Evolutionary conservation across 2,797 vertebrate species (phyloP).

Genomic region (Antennarius maculatus): DNA sequence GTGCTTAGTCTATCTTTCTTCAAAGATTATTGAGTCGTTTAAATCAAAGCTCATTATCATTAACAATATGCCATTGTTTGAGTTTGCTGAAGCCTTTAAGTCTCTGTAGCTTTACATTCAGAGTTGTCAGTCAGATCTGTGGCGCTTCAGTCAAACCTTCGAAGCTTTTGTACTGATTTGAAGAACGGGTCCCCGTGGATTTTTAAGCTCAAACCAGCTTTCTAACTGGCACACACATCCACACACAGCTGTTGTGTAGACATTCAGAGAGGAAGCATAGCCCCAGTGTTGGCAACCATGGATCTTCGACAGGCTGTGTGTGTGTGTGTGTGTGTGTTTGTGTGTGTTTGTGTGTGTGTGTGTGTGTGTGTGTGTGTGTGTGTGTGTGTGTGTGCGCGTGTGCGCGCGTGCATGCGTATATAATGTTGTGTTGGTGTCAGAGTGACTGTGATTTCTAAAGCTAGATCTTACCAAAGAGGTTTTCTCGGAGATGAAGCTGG

Average conservation of each 20-base stretch:
- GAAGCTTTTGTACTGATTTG: constrained; percentile 49
- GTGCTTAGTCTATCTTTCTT: constrained; percentile 3
- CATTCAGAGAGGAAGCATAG: constrained; percentile 67
- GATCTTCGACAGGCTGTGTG: constrained; percentile 43
- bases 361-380: background rate
- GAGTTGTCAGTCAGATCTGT: constrained; percentile 55
- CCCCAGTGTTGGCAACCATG: constrained; percentile 50
- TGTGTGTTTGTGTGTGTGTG: too few relatives aligned
- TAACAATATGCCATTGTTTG: constrained; percentile 19
- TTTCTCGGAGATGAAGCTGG: constrained; percentile 22
- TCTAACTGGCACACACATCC: background rate
- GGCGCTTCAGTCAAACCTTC: constrained; percentile 44
- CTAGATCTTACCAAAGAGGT: constrained; percentile 40
- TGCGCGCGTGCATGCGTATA: too few relatives aligned
- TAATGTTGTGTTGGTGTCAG: constrained; percentile 19
- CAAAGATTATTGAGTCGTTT: constrained; percentile 12
- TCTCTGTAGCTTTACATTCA: constrained; percentile 46
- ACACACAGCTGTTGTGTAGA: constrained; percentile 71
- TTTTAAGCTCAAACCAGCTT: constrained; percentile 41
- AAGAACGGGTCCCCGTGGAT: constrained; percentile 28
- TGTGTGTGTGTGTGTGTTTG: background rate
- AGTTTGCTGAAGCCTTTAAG: constrained; percentile 46
- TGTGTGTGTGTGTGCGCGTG: constrained; percentile 16
- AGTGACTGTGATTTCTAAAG: constrained; percentile 39
- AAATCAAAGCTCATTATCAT: constrained; percentile 44